Evolutionary conservation across 2,113 vertebrate genomes (phyloP).

Genomic region (Brachypodius melanocephalos): DNA sequence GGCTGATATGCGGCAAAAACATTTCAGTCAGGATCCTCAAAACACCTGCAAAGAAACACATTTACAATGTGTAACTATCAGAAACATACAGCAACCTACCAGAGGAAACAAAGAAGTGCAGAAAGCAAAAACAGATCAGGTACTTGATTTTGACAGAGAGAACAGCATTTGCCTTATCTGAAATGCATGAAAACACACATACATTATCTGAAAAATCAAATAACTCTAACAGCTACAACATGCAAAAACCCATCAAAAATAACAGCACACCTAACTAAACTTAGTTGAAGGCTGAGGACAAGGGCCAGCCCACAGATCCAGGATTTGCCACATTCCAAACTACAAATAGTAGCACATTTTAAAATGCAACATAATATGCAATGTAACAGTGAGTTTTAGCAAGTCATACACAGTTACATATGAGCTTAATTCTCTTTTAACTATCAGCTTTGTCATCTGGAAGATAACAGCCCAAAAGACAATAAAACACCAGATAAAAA

Average conservation of each 20-base stretch:
- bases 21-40: conserved; percentile 85
- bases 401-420: neutral
- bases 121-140: neutral
- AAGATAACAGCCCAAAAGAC: neutral
- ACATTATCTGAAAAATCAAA: neutral
- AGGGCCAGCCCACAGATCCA: neutral
- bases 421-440: neutral
- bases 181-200: neutral
- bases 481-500: neutral
- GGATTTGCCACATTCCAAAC: neutral
- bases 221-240: neutral
- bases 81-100: neutral
- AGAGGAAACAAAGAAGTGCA: neutral
- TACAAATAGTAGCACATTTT: neutral
- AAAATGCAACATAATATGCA: neutral
- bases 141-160: neutral
- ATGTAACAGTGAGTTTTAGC: neutral
- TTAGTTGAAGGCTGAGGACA: neutral
- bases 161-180: neutral
- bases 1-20: conserved; percentile 89
- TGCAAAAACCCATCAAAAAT: neutral
- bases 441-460: neutral
- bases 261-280: neutral
- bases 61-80: neutral
- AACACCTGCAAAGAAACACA: conserved; percentile 76